These are phyloP conservation scores for Monochamus alternatus DNA, from an alignment of 2,888 invertebrate genomes.

Conservation along the genomic window DNA sequence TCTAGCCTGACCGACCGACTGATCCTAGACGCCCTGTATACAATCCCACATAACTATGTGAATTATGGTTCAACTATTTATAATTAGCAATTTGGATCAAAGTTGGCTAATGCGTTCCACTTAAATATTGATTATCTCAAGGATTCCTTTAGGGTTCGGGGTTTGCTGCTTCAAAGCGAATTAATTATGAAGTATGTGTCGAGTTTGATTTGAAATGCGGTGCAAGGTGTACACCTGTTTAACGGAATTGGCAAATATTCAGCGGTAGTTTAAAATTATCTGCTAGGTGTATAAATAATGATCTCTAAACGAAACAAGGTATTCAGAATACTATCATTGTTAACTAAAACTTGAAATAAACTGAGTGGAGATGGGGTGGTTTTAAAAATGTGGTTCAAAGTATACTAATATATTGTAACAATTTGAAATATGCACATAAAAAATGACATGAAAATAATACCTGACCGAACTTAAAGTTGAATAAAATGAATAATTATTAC, in stretches of 20 bases:
- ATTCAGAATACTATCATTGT: neutral
- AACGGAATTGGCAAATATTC: neutral
- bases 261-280: neutral
- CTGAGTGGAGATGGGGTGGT: no score
- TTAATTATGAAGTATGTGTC: neutral
- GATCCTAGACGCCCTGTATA: no score
- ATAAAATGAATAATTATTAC: no score
- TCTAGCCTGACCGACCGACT: no score
- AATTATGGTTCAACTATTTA: neutral
- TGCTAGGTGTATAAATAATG: neutral
- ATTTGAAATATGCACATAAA: no score
- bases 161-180: neutral
- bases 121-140: neutral
- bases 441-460: no score
- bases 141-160: neutral
- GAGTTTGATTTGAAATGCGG: neutral
- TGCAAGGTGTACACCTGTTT: neutral
- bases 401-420: no score
- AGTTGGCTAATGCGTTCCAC: neutral
- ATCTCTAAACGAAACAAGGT: neutral
- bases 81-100: neutral
- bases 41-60: no score
- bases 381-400: no score
- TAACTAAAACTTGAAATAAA: no score
- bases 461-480: no score